Conservation (phyloP, 1,140 invertebrate species). For the Nautilus pompilius region DNA sequence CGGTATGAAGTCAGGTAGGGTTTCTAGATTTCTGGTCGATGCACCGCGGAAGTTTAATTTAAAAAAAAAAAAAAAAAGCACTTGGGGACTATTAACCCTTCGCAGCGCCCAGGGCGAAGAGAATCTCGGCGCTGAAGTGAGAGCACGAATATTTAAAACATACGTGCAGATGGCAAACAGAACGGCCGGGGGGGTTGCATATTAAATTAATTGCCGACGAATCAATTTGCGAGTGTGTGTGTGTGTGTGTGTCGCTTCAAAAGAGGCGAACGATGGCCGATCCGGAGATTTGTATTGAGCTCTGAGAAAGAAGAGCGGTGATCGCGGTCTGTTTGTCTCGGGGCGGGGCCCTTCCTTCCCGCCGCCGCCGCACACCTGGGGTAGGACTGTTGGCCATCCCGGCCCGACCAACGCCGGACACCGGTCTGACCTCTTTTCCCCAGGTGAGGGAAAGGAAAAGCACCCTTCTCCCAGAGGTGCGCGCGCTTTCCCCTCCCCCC, state of each 20-base stretch:
- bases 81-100: constrained; percentile 4
- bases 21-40: too few species aligned
- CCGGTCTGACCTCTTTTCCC: neutral
- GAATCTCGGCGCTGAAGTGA: neutral
- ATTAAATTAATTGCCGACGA: neutral
- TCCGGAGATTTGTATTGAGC: neutral
- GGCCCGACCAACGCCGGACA: neutral
- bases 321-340: too few species aligned
- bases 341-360: too few species aligned
- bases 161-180: too few species aligned
- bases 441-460: too few species aligned
- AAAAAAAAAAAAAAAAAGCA: neutral
- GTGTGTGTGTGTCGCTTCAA: neutral
- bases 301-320: neutral
- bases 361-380: too few species aligned
- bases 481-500: neutral
- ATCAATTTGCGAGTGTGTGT: neutral
- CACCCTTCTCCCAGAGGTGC: neutral
- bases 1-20: too few species aligned
- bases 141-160: neutral
- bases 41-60: neutral
- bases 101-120: constrained; percentile 1
- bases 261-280: neutral
- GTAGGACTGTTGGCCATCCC: neutral
- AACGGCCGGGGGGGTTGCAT: too few species aligned